These are phyloP conservation scores for Bolinopsis microptera DNA, from an alignment of 37 sponge, comb jelly and placozoan species.

Conservation along the genomic window DNA sequence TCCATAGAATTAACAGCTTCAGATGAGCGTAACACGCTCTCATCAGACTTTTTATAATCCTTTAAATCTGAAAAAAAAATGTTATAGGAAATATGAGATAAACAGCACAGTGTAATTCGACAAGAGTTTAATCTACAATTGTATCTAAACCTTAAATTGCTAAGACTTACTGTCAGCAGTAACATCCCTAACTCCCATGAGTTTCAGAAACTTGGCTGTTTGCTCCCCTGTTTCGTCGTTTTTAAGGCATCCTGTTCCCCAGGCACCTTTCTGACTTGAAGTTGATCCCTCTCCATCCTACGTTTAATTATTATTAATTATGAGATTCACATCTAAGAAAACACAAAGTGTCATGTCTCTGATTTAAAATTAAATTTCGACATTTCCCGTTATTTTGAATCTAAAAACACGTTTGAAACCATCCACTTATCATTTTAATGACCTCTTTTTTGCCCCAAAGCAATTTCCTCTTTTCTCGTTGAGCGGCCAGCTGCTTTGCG, in stretches of 20 bases:
- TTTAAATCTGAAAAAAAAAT: conserved; percentile 16
- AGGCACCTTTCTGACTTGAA: neutral
- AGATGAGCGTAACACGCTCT: neutral
- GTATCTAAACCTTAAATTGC: neutral
- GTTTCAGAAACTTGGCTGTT: conserved; percentile 30
- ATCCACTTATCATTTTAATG: too few relatives aligned
- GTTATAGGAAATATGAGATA: neutral
- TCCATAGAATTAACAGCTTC: conserved; percentile 5
- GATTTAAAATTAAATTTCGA: too few relatives aligned
- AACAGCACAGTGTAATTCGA: neutral
- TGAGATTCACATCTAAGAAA: too few relatives aligned
- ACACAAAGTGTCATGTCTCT: too few relatives aligned
- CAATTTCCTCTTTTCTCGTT: conserved; percentile 46
- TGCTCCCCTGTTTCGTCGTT: conserved; percentile 19
- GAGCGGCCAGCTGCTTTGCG: conserved; percentile 55
- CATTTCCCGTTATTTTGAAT: too few relatives aligned
- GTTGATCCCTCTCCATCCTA: conserved; percentile 12
- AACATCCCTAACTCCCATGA: conserved; percentile 41
- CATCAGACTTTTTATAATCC: neutral
- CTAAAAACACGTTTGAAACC: too few relatives aligned
- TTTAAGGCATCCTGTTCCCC: conserved; percentile 2
- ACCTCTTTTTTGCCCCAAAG: conserved; percentile 63
- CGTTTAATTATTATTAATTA: too few relatives aligned
- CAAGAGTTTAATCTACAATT: neutral
- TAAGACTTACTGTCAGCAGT: conserved; percentile 7